Percentiles rank a stretch among this genome's conserved stretches.
Evolutionary conservation across 2,113 vertebrate species (phyloP).

Genomic region (Motacilla alba): DNA sequence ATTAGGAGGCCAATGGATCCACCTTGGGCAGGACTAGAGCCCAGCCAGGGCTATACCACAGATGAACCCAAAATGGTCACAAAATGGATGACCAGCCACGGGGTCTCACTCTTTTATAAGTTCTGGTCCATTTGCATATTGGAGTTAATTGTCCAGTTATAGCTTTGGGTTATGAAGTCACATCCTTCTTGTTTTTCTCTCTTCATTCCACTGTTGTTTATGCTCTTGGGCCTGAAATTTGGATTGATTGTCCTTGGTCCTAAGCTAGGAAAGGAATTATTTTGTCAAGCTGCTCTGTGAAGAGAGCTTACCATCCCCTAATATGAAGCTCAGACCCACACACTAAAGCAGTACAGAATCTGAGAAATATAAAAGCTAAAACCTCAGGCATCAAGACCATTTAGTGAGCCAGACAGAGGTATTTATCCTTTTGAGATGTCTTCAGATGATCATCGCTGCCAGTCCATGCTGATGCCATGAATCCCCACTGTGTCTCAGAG

Average conservation of each 20-base stretch:
- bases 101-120: neutral
- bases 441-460: neutral
- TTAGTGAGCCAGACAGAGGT: neutral
- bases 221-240: neutral
- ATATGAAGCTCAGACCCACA: neutral
- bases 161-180: neutral
- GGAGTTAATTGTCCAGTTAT: neutral
- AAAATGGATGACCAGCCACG: rapidly evolving
- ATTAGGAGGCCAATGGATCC: neutral
- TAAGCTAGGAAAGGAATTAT: neutral
- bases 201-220: neutral
- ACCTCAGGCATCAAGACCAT: neutral
- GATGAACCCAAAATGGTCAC: neutral
- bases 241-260: neutral
- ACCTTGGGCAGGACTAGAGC: neutral
- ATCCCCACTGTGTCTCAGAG: neutral
- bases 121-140: neutral
- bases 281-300: neutral
- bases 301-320: neutral
- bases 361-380: neutral
- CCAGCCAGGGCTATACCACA: neutral
- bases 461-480: neutral
- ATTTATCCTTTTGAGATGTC: neutral
- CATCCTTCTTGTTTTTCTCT: neutral
- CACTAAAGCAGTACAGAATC: neutral